Percentiles rank a stretch among this genome's conserved stretches.
Evolutionary conservation across 2,888 invertebrate species (phyloP).

Genomic region (Cerastis leucographa): DNA sequence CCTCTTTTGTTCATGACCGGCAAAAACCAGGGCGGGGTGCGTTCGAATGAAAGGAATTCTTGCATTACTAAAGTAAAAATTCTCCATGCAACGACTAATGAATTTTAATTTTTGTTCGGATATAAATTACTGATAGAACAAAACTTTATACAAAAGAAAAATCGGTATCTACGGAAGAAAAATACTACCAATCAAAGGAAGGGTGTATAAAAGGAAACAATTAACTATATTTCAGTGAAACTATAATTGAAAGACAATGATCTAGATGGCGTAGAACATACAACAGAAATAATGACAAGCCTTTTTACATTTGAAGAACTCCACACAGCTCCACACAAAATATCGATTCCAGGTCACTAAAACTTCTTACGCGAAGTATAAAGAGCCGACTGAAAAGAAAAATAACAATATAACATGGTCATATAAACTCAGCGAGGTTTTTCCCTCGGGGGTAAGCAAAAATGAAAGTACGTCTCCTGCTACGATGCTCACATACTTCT

Average conservation of each 20-base stretch:
- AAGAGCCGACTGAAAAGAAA: constrained; percentile 46
- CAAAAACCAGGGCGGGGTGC: background rate
- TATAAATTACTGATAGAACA: background rate
- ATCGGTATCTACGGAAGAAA: background rate
- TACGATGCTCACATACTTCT: background rate
- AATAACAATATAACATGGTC: constrained; percentile 2
- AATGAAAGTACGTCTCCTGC: background rate
- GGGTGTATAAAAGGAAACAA: constrained; percentile 6
- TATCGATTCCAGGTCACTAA: background rate
- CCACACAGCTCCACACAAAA: background rate
- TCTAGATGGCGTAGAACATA: background rate
- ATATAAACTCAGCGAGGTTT: background rate
- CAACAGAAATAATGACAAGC: background rate
- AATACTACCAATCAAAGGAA: background rate
- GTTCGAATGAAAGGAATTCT: background rate
- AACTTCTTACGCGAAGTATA: constrained; percentile 3
- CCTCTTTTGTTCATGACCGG: too few species aligned
- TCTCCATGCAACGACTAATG: background rate
- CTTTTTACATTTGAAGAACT: background rate
- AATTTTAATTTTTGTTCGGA: background rate
- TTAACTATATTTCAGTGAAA: background rate
- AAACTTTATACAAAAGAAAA: background rate
- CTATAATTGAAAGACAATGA: background rate
- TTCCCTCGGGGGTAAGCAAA: background rate
- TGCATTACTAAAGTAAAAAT: background rate